phyloP scores from a whole-genome alignment of 2,113 vertebrate genomes.

The Nycticebus coucang region DNA sequence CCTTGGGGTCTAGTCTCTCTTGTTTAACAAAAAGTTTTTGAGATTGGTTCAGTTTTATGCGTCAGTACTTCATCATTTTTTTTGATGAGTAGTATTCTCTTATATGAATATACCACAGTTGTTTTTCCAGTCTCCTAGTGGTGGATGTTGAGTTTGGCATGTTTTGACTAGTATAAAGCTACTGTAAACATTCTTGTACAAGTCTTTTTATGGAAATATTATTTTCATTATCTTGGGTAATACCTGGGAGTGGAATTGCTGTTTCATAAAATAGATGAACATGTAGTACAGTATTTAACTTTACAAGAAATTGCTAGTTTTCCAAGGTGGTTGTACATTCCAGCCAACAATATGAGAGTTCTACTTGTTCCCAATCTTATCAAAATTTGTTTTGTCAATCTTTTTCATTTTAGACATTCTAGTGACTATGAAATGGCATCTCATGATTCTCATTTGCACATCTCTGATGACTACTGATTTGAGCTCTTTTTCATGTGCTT shows the following conservation, averaged over 20 bases:
- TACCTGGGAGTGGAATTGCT: neutral
- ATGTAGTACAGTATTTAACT: neutral
- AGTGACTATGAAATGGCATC: neutral
- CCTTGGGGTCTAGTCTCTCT: neutral
- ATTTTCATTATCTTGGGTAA: conserved; percentile 45
- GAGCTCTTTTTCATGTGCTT: neutral
- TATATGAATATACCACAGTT: neutral
- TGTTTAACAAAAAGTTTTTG: neutral
- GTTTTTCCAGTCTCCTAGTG: neutral
- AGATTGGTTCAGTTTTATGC: neutral
- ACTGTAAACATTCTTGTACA: neutral
- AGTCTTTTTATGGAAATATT: neutral
- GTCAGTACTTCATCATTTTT: conserved; percentile 38
- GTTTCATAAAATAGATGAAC: neutral
- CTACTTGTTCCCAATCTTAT: neutral
- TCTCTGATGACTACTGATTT: neutral
- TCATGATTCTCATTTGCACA: neutral
- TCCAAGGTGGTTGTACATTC: conserved; percentile 5
- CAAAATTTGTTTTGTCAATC: neutral
- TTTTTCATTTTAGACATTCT: conserved; percentile 16
- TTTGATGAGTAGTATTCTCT: neutral
- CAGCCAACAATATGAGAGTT: neutral
- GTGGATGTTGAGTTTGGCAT: neutral
- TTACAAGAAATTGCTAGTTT: neutral
- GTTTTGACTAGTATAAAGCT: conserved; percentile 48